Evolutionary conservation across 2,113 vertebrate genomes (phyloP), one percentile per base, ranked within the genome.

Genomic region (Dipodomys spectabilis): DNA sequence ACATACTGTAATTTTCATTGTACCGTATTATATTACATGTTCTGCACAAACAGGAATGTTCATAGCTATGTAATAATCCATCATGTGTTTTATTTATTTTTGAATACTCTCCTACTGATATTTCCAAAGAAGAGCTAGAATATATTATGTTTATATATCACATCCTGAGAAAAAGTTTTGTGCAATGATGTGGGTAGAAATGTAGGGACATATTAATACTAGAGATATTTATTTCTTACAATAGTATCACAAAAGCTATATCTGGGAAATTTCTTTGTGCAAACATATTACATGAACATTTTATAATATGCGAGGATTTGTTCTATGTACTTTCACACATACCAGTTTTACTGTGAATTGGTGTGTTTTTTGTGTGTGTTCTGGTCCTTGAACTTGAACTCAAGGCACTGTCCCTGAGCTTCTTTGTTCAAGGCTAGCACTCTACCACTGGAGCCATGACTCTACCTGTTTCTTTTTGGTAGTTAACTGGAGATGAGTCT

Each of bases 161-260:
- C 27, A 78, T 72, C 81, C 44, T 60, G 57, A 49, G n/a, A 81
- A 93, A 92, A 62, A 32, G n/a, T 72, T 72, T 90, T 35, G 62
- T 77, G 28, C 80, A 74, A 78, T 68, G 57, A 45, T 67, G 5
- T 78, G 11, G 22, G 6, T 78, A 49, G 11, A 19, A 87, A 7
- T 82, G 22, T 28, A 75, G 8, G 71, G n/a, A 77, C 19, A 65
- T 32, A 30, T 69, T 92, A 92, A 79, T 90, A 87, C 82, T 65
- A 60, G 53, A 1, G 5, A 5, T 78, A 90, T 45, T 83, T 82
- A 86, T 72, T 86, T 28, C 32, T 93, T 64, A 62, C 39, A 64
- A 65, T 39, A 69, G 25, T 27, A 71, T 75, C 32, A 88, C 82
- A 82, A 92, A 57, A 74, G 30, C 8, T 35, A 49, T 49, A 39